Evolutionary conservation across 1,140 invertebrate genomes (phyloP).

Genomic region (Eupeodes corollae): DNA sequence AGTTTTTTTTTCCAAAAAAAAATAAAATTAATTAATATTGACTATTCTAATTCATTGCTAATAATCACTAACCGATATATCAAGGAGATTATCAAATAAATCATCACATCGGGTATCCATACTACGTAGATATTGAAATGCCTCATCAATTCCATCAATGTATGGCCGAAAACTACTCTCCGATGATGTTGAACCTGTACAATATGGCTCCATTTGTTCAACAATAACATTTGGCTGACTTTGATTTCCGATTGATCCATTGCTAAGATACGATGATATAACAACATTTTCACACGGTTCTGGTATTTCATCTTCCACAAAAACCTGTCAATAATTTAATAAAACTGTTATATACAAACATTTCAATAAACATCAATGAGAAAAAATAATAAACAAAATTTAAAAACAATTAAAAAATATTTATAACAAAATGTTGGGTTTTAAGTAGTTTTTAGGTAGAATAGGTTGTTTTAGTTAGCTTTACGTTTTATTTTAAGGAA

Average conservation of each 20-base stretch:
- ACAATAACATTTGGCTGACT: conserved; percentile 7
- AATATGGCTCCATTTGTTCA: conserved; percentile 1
- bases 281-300: conserved; percentile 10
- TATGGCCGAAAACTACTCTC: conserved; percentile 12
- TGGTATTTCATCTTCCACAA: conserved; percentile 11
- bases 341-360: too few species aligned
- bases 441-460: too few species aligned
- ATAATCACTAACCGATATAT: conserved; percentile 24
- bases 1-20: too few species aligned
- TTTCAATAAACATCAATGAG: too few species aligned
- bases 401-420: too few species aligned
- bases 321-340: conserved; percentile 10
- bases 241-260: background rate
- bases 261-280: conserved; percentile 9
- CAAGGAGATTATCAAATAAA: conserved; percentile 23
- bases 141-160: conserved; percentile 23
- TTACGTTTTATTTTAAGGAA: too few species aligned
- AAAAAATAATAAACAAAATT: too few species aligned
- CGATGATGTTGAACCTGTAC: background rate
- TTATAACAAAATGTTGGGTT: too few species aligned
- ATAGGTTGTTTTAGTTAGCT: too few species aligned
- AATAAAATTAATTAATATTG: too few species aligned
- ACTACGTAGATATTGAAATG: conserved; percentile 17
- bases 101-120: conserved; percentile 19
- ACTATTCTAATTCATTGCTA: background rate